Evolutionary conservation across 2,888 invertebrate genomes (phyloP), one percentile per base, ranked within the genome.

Genomic region (Plagodis dolabraria): DNA sequence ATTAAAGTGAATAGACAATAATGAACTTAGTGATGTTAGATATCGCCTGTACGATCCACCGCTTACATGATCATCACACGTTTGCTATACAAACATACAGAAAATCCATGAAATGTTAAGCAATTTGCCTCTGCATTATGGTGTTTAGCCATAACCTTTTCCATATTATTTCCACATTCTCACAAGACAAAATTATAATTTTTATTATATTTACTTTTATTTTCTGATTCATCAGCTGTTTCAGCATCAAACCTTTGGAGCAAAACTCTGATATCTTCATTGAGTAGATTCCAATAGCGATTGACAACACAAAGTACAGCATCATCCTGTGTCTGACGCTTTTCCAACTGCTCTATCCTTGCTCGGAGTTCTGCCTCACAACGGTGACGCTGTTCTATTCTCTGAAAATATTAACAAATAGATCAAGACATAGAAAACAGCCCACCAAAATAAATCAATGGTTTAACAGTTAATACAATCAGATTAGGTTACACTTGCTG

Each of bases 241-340:
- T 99, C 99, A 0, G 98, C 98, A 94, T 99, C 99, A 92, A 99
- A 99, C 68, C 99, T 94, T 83, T 99, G 99, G 68, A 99, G 87
- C 57, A 99, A 88, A 10, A 99, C 97, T 68, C 99, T 94, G 70
- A 99, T 98, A 84, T 99, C 99, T 91, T 99, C 99, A 92, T 99
- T 99, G 35, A 99, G 93, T 86, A 98, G 96, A 90, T 98, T 98
- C 98, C 98, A 99, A 85, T 98, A 98, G 43, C 99, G 94, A 92
- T 99, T 99, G 7, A 99, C 98, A 54, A 99, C 98, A 93, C 98
- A 99, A 6, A 99, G 94, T 36, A 99, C 98, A 36, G 99, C 98
- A 93, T 99, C 99, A 84, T 99, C 99, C 83, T 98, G 98, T 7
- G 97, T 98, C 86, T 99, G 98, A 1, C 98, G 94, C 82, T 98